phyloP scores from a whole-genome alignment of 2,888 invertebrate genomes.

The Punctoribates punctum region DNA sequence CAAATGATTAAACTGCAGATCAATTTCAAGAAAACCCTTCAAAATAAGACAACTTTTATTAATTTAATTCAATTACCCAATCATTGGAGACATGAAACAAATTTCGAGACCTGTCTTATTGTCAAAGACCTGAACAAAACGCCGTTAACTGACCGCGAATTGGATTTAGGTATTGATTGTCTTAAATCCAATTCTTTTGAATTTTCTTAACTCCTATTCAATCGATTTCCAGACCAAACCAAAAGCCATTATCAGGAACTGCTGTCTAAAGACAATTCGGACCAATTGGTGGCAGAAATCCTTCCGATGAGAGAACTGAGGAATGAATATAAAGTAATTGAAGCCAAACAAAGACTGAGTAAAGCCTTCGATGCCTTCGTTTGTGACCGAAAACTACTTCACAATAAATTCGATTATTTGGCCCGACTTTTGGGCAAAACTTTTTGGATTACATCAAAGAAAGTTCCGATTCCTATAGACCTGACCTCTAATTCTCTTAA shows the following conservation, averaged over 20 bases:
- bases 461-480: constrained; percentile 38
- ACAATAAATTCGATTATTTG: constrained; percentile 42
- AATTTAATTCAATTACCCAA: constrained; percentile 36
- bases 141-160: constrained; percentile 39
- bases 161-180: constrained; percentile 35
- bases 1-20: constrained; percentile 44
- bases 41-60: constrained; percentile 41
- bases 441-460: constrained; percentile 41
- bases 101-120: constrained; percentile 42
- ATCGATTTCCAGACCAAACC: constrained; percentile 24
- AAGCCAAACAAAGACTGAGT: constrained; percentile 68
- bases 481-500: background rate
- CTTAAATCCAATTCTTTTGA: background rate
- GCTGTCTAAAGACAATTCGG: constrained; percentile 6
- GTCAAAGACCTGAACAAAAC: constrained; percentile 39
- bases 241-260: constrained; percentile 24
- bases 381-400: constrained; percentile 63
- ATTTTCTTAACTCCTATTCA: background rate
- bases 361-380: constrained; percentile 75
- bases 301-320: constrained; percentile 74
- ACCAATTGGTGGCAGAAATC: constrained; percentile 54
- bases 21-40: constrained; percentile 44
- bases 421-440: constrained; percentile 38
- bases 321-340: constrained; percentile 73
- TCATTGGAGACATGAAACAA: constrained; percentile 30